Conservation (phyloP, 2,888 invertebrate genomes). For the Ceriagrion tenellum region DNA sequence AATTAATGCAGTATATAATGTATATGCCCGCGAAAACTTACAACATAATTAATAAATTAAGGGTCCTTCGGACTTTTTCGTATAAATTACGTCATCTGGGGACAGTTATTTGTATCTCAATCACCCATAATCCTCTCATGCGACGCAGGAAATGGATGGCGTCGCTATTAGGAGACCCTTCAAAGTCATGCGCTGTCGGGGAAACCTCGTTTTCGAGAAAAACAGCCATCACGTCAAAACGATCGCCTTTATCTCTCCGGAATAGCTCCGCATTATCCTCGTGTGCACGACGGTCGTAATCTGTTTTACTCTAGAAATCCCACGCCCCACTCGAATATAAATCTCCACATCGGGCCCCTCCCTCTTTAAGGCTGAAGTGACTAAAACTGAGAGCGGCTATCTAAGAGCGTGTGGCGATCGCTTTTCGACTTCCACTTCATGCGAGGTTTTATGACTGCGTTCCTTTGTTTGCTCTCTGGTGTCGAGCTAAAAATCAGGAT, state of each 20-base stretch:
- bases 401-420: background rate
- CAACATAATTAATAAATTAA: too few relatives aligned
- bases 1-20: too few relatives aligned
- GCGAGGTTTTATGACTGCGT: background rate
- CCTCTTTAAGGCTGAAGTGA: background rate
- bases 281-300: background rate
- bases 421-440: background rate
- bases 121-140: background rate
- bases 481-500: too few relatives aligned
- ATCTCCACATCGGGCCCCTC: background rate
- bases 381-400: background rate
- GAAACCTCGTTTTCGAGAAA: slow-evolving; percentile 13
- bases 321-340: background rate
- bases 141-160: slow-evolving; percentile 33
- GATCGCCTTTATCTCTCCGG: slow-evolving; percentile 55
- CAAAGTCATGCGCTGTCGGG: slow-evolving; percentile 44
- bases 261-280: slow-evolving; percentile 39
- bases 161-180: slow-evolving; percentile 17
- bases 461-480: background rate
- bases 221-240: slow-evolving; percentile 4
- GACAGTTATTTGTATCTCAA: background rate
- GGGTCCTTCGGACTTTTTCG: too few relatives aligned
- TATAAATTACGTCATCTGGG: too few relatives aligned
- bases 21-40: too few relatives aligned
- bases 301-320: background rate